Percentiles rank a stretch among this genome's conserved stretches.
phyloP scores from a whole-genome alignment of 2,888 invertebrate genomes.

The Tethea ocularis region DNA sequence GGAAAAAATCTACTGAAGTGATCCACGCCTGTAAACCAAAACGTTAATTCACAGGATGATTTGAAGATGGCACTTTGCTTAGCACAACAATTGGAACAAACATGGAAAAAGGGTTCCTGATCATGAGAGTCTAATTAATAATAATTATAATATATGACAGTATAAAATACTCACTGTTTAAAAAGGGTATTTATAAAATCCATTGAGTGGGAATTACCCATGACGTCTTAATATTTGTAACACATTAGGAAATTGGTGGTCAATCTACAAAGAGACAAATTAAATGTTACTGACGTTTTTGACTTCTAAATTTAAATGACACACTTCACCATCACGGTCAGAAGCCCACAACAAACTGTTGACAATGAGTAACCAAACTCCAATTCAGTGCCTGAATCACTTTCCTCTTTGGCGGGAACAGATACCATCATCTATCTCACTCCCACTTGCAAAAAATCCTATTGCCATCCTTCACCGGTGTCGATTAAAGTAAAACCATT shows the following conservation, averaged over 20 bases:
- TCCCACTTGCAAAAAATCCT: conserved; percentile 35
- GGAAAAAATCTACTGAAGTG: background rate
- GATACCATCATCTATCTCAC: conserved; percentile 51
- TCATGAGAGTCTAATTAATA: background rate
- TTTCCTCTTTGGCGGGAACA: conserved; percentile 75
- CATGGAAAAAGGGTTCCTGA: background rate
- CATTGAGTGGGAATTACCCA: background rate
- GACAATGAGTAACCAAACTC: conserved; percentile 69
- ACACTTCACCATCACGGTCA: conserved; percentile 48
- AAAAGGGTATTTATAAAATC: background rate
- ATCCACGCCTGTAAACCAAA: background rate
- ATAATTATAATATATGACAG: background rate
- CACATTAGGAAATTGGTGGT: background rate
- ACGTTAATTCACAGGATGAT: background rate
- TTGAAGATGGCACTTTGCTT: background rate
- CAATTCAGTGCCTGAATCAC: conserved; percentile 69
- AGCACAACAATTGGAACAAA: background rate
- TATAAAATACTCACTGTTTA: background rate
- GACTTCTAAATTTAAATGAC: conserved; percentile 15
- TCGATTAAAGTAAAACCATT: conserved; percentile 82
- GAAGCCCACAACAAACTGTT: conserved; percentile 73
- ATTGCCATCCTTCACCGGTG: conserved; percentile 47
- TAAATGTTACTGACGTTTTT: conserved; percentile 22
- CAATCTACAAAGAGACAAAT: conserved; percentile 23
- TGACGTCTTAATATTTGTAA: background rate